Evolutionary conservation across 2,797 vertebrate species (phyloP), one percentile per base, ranked within the genome.

Genomic region (Aphelocoma californica): DNA sequence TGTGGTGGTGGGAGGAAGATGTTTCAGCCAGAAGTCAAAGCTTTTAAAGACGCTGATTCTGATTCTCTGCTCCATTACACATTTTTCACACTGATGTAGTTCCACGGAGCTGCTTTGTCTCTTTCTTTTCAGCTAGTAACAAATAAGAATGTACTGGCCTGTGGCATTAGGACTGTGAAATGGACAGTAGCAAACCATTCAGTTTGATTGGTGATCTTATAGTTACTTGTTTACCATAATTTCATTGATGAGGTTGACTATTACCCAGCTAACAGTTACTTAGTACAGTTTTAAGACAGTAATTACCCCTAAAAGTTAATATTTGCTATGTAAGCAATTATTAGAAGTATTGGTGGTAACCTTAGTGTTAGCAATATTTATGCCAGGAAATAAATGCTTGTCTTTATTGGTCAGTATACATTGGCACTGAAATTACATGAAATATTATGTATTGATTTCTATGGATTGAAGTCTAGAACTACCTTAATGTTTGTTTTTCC

Each of bases 31-130:
- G 28, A 91, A 87, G 50, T 82, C 32, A 82, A 51, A 87, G 34
- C 36, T 94, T 79, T 94, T 77, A 78, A 80, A 71, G 81, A 58
- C 0, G 1, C n/a, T 38, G 19, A 16, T 87, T 57, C 50, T 57
- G n/a, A 61, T 93, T 93, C 62, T 81, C 19, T 67, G 62, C 82
- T 81, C 51, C 58, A 13, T 91, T 77, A 80, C 56, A 29, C 34
- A 28, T 58, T 88, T 94, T 91, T 86, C 60, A 71, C 44, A 50
- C 36, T 73, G 73, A 26, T 0, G 2, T 32, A 74, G n/a, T 40
- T 92, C 32, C 28, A 17, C 0, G 0, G 38, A 34, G 24, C 57
- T 66, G 29, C 70, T 84, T 44, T 89, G 10, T 82, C 19, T 90
- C 42, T 75, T 56, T 42, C 50, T 73, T 75, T 38, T 84, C 62